Evolutionary conservation across 2,797 vertebrate genomes (phyloP).

Genomic region (Nyctibius grandis): DNA sequence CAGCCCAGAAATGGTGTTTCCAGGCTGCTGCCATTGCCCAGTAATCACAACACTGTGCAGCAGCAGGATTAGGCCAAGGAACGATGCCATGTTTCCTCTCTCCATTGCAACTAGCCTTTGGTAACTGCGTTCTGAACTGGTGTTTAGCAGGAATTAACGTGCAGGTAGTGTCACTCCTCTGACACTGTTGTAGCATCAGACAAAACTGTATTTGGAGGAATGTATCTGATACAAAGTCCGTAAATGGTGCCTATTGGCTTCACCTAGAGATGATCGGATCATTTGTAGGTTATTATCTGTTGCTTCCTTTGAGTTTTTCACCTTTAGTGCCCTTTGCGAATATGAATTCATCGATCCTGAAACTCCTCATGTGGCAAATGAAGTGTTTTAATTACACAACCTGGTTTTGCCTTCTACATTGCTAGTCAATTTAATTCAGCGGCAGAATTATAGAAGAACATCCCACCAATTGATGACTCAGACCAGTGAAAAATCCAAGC

Average conservation of each 20-base stretch:
- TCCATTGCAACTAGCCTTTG: not conserved
- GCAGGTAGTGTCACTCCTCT: not conserved
- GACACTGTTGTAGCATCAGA: not conserved
- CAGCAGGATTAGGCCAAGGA: not conserved
- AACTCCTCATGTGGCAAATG: not conserved
- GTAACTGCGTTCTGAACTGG: not conserved
- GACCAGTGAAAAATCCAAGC: not conserved
- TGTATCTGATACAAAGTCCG: not conserved
- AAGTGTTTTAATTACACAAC: not conserved
- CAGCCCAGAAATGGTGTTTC: not conserved
- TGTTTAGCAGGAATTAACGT: not conserved
- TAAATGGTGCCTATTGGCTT: not conserved
- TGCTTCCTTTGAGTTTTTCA: not conserved
- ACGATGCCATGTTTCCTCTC: fast-evolving
- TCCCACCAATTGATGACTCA: not conserved
- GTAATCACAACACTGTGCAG: not conserved
- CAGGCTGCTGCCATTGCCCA: not conserved
- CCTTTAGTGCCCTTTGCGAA: not conserved
- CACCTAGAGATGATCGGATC: not conserved
- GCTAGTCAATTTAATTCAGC: not conserved
- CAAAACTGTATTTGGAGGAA: not conserved
- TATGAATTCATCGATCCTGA: not conserved
- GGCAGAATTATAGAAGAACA: not conserved
- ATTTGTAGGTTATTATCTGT: not conserved
- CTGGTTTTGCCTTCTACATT: not conserved